Percentiles rank a stretch among this genome's conserved stretches.
Evolutionary conservation across 1,140 invertebrate species (phyloP).

Genomic region (Hylyphantes graminicola): DNA sequence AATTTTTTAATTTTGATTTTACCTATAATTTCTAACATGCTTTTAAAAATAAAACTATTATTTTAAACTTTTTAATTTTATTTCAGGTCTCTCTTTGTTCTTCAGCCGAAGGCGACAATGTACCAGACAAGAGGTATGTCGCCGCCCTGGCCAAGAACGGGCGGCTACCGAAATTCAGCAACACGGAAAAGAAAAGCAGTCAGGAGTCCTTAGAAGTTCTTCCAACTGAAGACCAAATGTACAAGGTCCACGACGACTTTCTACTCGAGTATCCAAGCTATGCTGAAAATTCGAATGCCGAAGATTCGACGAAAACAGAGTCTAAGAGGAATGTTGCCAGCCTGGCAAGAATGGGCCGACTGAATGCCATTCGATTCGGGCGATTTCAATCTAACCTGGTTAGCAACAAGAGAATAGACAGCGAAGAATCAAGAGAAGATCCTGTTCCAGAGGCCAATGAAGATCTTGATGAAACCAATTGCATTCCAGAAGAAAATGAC

Average conservation of each 20-base stretch:
- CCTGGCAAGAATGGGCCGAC: conserved; percentile 32
- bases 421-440: conserved; percentile 1
- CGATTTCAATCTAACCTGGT: conserved; percentile 21
- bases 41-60: background rate
- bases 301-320: background rate
- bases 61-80: background rate
- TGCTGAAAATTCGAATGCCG: background rate
- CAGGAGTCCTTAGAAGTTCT: conserved; percentile 5
- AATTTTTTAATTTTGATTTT: no score
- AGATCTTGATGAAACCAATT: conserved; percentile 19
- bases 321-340: conserved; percentile 50
- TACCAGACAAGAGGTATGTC: conserved; percentile 43
- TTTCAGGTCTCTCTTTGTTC: conserved; percentile 9
- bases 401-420: conserved; percentile 27
- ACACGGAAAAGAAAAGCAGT: conserved; percentile 7
- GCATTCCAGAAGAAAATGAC: conserved; percentile 2
- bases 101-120: background rate
- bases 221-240: background rate
- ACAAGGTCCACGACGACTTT: background rate
- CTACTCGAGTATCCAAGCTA: conserved; percentile 1
- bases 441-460: conserved; percentile 1
- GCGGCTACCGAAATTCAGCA: conserved; percentile 32
- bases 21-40: no score
- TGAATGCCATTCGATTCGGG: conserved; percentile 33
- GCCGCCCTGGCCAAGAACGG: conserved; percentile 49